Base-by-base conservation (phyloP, 2,113 vertebrate genomes). In the Tretioscincus oriximinensis region DNA sequence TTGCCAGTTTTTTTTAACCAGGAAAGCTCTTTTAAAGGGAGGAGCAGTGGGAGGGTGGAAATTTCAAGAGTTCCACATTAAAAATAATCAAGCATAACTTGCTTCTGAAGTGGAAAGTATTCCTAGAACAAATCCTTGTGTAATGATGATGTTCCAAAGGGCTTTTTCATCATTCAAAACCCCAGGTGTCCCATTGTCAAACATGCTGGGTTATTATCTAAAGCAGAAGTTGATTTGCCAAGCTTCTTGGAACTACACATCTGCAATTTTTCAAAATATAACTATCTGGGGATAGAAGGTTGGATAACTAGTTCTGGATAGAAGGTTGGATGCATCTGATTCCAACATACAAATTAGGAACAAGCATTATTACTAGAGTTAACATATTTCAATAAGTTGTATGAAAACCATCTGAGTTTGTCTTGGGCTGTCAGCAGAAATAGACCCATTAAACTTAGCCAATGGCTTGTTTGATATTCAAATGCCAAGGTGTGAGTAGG, bases 1-100 rank as follows among this genome's bases (percentile, higher is more conserved):
- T 24, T 73, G 26, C 77, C 64, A 9, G 29, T 28, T 0, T 1
- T 6, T 75, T 24, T 64, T 5, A 22, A 75, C 58, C 82, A 66
- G 67, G 86, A 89, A 83, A 70, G 49, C 28, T 29, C 67, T 9
- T 0, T 1, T 80, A 54, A 26, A 11, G 28, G 35, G 26, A 0
- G 0, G 0, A 0, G 82, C 78, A 64, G 24, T 67, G 0, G 0
- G 51, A 4, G 3, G 0, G 1, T 0, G 4, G 20, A n/a, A 2
- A 1, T 76, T 0, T 0, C 35, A 45, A 70, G 76, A 77, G 31
- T 0, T 26, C 63, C 7, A 60, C 78, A 18, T 58, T 18, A 61
- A 29, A 22, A 74, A n/a, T 76, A 69, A 47, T 66, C 76, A 87
- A 75, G 45, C 65, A 69, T 29, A 24, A 83, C 45, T 22, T 1